Conservation (phyloP, 2,113 vertebrate species). For the Mungos mungo region DNA sequence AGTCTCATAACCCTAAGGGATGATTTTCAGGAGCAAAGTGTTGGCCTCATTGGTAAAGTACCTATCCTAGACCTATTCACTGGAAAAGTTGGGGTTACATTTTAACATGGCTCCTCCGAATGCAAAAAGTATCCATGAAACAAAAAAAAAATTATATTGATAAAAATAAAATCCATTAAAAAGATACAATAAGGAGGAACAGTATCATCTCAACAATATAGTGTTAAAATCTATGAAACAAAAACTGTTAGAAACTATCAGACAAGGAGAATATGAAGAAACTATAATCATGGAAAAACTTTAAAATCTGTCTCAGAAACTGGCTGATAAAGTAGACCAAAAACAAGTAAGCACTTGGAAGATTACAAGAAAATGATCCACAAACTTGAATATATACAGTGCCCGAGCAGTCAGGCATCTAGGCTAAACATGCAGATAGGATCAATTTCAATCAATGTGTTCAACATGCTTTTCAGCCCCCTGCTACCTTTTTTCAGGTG, state of each 20-base stretch:
- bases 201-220: neutral
- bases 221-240: neutral
- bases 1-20: neutral
- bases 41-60: neutral
- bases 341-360: neutral
- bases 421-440: neutral
- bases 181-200: neutral
- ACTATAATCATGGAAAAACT: neutral
- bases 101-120: neutral
- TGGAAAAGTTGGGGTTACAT: neutral
- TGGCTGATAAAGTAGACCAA: neutral
- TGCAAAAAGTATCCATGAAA: neutral
- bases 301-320: neutral
- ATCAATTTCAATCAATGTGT: neutral
- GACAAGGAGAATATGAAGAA: neutral
- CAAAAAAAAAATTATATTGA: neutral
- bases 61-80: neutral
- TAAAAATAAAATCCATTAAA: neutral
- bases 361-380: neutral
- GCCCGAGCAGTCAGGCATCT: neutral
- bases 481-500: neutral
- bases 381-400: neutral
- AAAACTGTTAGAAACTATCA: neutral
- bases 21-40: neutral
- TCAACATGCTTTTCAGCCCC: neutral